Conservation (phyloP, 2,113 vertebrate species). For the Cyprinodon variegatus region DNA sequence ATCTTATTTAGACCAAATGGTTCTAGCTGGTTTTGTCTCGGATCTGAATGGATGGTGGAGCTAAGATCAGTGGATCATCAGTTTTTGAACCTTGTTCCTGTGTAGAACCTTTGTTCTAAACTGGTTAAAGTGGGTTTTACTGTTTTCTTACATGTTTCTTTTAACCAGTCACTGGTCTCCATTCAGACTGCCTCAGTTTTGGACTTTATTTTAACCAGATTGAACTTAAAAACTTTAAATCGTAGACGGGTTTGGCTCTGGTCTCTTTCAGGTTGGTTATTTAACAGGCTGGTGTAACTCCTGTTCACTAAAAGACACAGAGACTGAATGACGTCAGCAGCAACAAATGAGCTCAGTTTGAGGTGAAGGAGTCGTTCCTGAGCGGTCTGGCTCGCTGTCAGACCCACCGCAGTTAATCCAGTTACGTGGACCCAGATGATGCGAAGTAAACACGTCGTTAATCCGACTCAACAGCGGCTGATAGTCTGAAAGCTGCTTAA, state of each 20-base stretch:
- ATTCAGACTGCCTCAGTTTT: too few species aligned
- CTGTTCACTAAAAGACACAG: too few species aligned
- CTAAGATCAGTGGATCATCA: too few species aligned
- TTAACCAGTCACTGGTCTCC: too few species aligned
- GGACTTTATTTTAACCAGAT: too few species aligned
- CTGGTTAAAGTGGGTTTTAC: neutral
- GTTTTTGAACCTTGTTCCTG: neutral
- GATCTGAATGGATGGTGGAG: too few species aligned
- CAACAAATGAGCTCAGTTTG: neutral
- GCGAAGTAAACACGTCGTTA: neutral
- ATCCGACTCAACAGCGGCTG: neutral
- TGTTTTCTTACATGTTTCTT: too few species aligned
- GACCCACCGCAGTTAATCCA: neutral
- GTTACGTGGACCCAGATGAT: neutral
- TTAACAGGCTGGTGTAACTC: too few species aligned
- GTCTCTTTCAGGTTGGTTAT: neutral
- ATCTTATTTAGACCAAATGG: too few species aligned
- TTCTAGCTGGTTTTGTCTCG: too few species aligned
- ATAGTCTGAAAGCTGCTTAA: neutral
- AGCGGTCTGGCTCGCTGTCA: neutral
- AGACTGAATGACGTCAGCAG: neutral
- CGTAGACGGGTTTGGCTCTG: too few species aligned
- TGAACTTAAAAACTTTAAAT: too few species aligned
- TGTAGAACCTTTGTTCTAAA: neutral
- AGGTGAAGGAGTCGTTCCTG: neutral